These are phyloP conservation scores for Leucophenga montana DNA, from an alignment of 2,888 invertebrate genomes.

Conservation along the genomic window DNA sequence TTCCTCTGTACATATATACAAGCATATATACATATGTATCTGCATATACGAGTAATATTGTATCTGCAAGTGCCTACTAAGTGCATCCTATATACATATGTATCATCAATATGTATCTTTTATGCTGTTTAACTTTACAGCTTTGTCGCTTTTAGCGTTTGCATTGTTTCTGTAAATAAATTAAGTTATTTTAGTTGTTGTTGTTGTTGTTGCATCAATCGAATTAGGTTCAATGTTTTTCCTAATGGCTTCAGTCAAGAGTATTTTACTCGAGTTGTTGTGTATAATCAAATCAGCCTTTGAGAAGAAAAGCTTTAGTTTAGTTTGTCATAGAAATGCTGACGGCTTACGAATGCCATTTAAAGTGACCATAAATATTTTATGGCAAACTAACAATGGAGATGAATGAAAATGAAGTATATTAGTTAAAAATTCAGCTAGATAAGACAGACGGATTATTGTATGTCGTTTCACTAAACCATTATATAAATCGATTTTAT, in stretches of 20 bases:
- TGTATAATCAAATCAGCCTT: too few relatives aligned
- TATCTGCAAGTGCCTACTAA: constrained; percentile 8
- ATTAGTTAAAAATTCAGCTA: too few relatives aligned
- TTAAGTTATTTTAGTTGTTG: constrained; percentile 21
- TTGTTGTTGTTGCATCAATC: constrained; percentile 37
- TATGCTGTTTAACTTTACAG: constrained; percentile 42
- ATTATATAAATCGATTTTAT: too few relatives aligned
- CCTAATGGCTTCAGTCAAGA: background rate
- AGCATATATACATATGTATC: background rate
- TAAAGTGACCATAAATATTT: too few relatives aligned
- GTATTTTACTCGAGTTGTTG: too few relatives aligned
- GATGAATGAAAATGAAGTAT: too few relatives aligned
- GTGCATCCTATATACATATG: background rate
- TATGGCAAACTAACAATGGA: too few relatives aligned
- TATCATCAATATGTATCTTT: background rate
- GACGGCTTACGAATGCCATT: too few relatives aligned
- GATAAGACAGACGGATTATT: too few relatives aligned
- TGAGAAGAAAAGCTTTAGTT: too few relatives aligned
- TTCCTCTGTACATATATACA: background rate
- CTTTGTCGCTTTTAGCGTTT: constrained; percentile 22
- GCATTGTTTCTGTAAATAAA: constrained; percentile 8
- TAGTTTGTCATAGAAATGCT: too few relatives aligned
- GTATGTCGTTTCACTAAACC: too few relatives aligned
- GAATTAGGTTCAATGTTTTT: constrained; percentile 20
- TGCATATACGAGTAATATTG: background rate